Percentiles rank a stretch among this genome's conserved stretches.
Evolutionary conservation across 2,113 vertebrate genomes (phyloP).

Genomic region (Archilochus colubris): DNA sequence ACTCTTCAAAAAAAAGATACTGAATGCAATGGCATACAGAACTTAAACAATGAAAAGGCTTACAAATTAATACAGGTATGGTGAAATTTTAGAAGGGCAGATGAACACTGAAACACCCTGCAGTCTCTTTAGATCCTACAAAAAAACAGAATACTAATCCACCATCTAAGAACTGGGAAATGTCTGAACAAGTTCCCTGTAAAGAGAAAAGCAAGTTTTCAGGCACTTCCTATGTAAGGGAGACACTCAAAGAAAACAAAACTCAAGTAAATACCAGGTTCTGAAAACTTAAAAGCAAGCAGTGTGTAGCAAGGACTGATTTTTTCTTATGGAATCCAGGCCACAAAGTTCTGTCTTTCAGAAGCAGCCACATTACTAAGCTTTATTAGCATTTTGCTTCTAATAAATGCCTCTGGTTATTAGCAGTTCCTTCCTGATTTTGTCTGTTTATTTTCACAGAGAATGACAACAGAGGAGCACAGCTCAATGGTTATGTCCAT

Average conservation of each 20-base stretch:
- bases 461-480: background rate
- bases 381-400: background rate
- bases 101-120: background rate
- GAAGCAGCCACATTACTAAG: background rate
- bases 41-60: background rate
- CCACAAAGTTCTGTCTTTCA: background rate
- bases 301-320: background rate
- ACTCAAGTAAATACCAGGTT: background rate
- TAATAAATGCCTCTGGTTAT: background rate
- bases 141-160: background rate
- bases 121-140: background rate
- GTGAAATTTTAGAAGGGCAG: background rate
- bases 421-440: background rate
- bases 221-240: background rate
- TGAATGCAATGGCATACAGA: background rate
- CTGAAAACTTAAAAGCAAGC: background rate
- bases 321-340: background rate
- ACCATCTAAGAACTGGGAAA: background rate
- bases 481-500: rapidly evolving
- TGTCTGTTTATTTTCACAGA: background rate
- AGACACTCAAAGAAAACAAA: background rate
- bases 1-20: background rate
- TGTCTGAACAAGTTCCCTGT: background rate
- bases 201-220: background rate
- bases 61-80: background rate